A percentile compares a stretch with the other conserved stretches of the same genome.
These are phyloP conservation scores for Phrynocephalus vlangalii DNA, from an alignment of 2,797 vertebrate species.

Conservation along the genomic window DNA sequence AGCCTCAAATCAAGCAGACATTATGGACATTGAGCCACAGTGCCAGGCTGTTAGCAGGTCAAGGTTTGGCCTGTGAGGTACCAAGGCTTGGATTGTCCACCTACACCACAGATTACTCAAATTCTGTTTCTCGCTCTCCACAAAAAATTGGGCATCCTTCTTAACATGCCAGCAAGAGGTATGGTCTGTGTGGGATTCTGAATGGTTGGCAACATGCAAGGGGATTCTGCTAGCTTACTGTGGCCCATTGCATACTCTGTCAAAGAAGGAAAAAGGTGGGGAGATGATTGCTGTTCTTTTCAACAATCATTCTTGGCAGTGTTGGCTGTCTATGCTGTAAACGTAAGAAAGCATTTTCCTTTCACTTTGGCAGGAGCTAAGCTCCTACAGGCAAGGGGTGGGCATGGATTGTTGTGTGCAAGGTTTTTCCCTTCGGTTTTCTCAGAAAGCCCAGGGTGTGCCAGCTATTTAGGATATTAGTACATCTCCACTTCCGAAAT, in stretches of 20 bases:
- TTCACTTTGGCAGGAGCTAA: neutral
- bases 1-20: neutral
- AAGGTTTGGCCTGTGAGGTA: neutral
- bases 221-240: neutral
- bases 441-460: neutral
- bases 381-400: no score
- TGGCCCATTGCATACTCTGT: neutral
- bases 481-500: neutral
- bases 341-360: neutral
- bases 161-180: neutral
- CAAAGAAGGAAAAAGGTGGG: neutral
- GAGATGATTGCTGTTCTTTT: no score
- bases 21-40: neutral
- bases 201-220: neutral
- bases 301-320: no score
- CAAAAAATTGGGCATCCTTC: neutral
- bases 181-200: neutral
- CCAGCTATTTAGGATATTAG: neutral
- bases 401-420: no score
- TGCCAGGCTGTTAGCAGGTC: neutral
- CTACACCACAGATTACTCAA: neutral
- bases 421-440: neutral
- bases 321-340: neutral
- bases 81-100: neutral
- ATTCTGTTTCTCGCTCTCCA: neutral